These are phyloP conservation scores for Eidolon helvum DNA, from an alignment of 2,113 vertebrate species.

Conservation along the genomic window DNA sequence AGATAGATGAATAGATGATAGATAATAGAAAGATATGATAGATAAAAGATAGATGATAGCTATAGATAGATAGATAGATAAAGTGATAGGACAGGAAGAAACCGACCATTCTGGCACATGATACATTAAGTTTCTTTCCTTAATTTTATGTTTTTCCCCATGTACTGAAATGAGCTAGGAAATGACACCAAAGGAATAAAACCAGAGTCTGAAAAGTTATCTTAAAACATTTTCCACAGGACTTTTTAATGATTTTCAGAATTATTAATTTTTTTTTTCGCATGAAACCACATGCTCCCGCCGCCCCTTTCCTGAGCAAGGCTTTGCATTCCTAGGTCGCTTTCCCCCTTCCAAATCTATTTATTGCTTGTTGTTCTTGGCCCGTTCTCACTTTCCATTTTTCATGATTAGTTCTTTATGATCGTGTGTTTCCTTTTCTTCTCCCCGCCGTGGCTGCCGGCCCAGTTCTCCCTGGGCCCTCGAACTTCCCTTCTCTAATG, in stretches of 20 bases:
- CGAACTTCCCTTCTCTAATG: slow-evolving; percentile 83
- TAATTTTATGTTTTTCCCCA: background rate
- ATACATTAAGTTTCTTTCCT: background rate
- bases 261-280: slow-evolving; percentile 70
- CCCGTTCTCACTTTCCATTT: slow-evolving; percentile 86
- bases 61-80: no score
- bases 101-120: background rate
- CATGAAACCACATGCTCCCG: slow-evolving; percentile 59
- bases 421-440: slow-evolving; percentile 84
- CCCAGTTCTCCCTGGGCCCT: slow-evolving; percentile 84
- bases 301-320: slow-evolving; percentile 68
- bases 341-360: slow-evolving; percentile 78
- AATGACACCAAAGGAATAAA: slow-evolving; percentile 56
- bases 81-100: background rate
- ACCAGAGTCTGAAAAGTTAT: background rate
- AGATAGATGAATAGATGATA: no score
- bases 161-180: slow-evolving; percentile 5
- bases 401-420: slow-evolving; percentile 90
- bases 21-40: no score
- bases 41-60: no score
- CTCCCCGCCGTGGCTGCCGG: slow-evolving; percentile 83
- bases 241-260: slow-evolving; percentile 52
- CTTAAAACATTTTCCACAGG: background rate
- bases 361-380: slow-evolving; percentile 90
- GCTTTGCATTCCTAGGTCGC: slow-evolving; percentile 66